Percentiles rank a stretch among this genome's conserved stretches.
These are phyloP conservation scores for Artibeus jamaicensis DNA, from an alignment of 2,797 vertebrate genomes.

Conservation along the genomic window DNA sequence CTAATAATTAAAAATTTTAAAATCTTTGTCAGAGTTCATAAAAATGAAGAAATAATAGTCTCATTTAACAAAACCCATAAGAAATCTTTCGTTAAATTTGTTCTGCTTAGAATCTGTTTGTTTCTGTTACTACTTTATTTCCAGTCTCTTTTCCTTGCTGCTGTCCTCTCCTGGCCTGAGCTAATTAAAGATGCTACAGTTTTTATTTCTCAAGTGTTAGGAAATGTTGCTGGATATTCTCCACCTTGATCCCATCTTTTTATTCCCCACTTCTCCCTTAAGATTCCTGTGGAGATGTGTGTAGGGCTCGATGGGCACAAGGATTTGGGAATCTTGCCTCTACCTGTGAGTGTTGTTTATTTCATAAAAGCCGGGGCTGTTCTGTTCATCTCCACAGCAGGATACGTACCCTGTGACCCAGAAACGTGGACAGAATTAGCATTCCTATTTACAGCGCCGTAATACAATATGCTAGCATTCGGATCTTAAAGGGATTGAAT, in stretches of 20 bases:
- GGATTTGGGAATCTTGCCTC: not conserved
- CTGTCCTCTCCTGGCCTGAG: not conserved
- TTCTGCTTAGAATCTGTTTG: not conserved
- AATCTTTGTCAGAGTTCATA: not conserved
- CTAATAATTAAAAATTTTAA: not conserved
- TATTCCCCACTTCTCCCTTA: no score
- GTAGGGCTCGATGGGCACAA: not conserved
- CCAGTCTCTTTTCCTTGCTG: not conserved
- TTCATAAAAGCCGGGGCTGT: not conserved
- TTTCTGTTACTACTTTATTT: not conserved
- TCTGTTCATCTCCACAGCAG: not conserved
- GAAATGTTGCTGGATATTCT: not conserved
- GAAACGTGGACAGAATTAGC: not conserved
- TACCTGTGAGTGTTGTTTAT: not conserved
- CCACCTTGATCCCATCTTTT: not conserved
- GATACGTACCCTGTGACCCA: not conserved
- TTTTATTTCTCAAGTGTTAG: conserved; percentile 7
- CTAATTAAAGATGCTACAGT: not conserved
- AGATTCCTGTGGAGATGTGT: not conserved
- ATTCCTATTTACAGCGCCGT: not conserved
- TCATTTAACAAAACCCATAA: not conserved
- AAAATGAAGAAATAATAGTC: not conserved
- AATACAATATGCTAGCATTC: not conserved
- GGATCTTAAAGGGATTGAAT: not conserved
- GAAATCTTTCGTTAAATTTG: not conserved